Evolutionary conservation across 37 sponge, comb jelly and placozoan genomes (phyloP).

Genomic region (Eunapius fragilis): DNA sequence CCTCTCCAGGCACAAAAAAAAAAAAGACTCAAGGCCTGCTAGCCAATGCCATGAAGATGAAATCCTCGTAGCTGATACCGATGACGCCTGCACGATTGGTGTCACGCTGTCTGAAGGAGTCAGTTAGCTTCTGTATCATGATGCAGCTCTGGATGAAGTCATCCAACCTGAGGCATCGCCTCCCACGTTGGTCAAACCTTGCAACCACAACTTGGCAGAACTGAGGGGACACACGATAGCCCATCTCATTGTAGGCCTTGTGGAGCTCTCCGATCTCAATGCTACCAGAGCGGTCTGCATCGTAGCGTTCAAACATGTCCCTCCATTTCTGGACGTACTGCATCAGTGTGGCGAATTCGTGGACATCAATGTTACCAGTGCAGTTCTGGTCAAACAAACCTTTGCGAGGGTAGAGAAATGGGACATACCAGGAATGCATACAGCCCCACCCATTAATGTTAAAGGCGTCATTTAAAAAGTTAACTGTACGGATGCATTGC

Average conservation of each 20-base stretch:
- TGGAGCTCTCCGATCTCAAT: conserved; percentile 75
- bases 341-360: conserved; percentile 77
- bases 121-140: conserved; percentile 76
- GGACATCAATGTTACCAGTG: conserved; percentile 79
- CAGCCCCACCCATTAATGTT: too few species aligned
- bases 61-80: conserved; percentile 81
- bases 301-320: conserved; percentile 77
- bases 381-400: conserved; percentile 76
- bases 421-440: too few species aligned
- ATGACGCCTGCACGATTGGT: conserved; percentile 73
- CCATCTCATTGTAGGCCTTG: conserved; percentile 86
- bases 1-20: too few species aligned
- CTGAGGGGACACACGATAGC: conserved; percentile 54
- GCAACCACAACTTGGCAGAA: conserved; percentile 74
- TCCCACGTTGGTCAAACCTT: conserved; percentile 55
- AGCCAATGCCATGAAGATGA: conserved; percentile 85
- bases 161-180: conserved; percentile 65
- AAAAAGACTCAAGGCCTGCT: conserved; percentile 87
- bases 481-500: too few species aligned
- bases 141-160: conserved; percentile 91
- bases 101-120: conserved; percentile 75
- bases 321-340: conserved; percentile 85
- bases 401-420: too few species aligned
- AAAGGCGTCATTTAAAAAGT: too few species aligned
- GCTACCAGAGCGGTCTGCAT: conserved; percentile 80